Evolutionary conservation across 2,113 vertebrate species (phyloP).

Genomic region (Oriolus oriolus): DNA sequence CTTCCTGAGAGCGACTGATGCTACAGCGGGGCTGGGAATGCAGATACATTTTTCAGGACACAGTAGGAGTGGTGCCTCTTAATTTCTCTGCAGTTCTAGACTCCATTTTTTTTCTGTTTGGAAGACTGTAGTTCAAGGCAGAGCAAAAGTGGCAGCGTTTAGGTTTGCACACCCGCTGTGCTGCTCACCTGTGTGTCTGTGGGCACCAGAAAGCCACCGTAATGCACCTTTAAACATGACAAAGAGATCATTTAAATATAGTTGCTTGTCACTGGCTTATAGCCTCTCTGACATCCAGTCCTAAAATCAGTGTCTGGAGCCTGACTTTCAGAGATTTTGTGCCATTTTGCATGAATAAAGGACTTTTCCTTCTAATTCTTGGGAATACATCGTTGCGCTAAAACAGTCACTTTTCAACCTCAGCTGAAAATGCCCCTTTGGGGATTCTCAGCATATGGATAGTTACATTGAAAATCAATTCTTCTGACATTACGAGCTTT

Average conservation of each 20-base stretch:
- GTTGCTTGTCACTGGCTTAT: neutral
- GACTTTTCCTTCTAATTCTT: neutral
- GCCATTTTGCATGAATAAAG: neutral
- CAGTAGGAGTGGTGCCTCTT: neutral
- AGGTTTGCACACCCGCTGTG: neutral
- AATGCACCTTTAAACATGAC: neutral
- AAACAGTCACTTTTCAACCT: conserved; percentile 12
- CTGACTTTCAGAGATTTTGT: neutral
- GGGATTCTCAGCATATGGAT: neutral
- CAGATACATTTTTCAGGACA: neutral
- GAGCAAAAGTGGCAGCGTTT: neutral
- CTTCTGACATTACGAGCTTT: conserved; percentile 10
- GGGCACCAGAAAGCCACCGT: neutral
- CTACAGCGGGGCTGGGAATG: neutral
- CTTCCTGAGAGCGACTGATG: neutral
- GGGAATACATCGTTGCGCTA: neutral
- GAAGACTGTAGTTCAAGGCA: neutral
- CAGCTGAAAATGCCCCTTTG: neutral
- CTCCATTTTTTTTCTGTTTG: accelerated
- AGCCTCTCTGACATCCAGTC: neutral
- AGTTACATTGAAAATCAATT: conserved; percentile 47
- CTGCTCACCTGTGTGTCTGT: neutral
- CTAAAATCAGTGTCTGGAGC: neutral
- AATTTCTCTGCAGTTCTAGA: neutral
- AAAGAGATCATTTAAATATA: neutral